These are phyloP conservation scores for Polymixis lichenea DNA, from an alignment of 2,888 invertebrate species.

Conservation along the genomic window DNA sequence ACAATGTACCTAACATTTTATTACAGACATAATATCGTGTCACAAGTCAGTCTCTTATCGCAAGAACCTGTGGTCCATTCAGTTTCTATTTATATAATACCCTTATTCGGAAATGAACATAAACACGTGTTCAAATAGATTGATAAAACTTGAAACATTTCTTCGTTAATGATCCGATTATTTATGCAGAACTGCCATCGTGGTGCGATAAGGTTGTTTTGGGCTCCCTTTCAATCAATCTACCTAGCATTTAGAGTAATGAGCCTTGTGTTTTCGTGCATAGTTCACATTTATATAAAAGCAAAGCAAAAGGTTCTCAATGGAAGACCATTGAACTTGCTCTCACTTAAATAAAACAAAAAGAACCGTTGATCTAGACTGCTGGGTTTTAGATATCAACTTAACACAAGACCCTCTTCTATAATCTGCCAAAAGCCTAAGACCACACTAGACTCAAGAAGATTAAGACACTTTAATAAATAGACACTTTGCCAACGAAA, in stretches of 20 bases:
- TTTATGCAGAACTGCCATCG: not conserved
- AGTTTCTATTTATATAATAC: slow-evolving; percentile 3
- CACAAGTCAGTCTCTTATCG: slow-evolving; percentile 41
- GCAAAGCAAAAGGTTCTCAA: not conserved
- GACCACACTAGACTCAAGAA: slow-evolving; percentile 32
- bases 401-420: not conserved
- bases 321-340: not conserved
- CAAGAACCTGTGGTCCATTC: slow-evolving; percentile 34
- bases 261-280: not conserved
- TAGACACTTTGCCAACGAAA: slow-evolving; percentile 41
- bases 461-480: slow-evolving; percentile 45
- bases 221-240: not conserved
- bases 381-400: not conserved
- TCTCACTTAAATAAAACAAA: not conserved
- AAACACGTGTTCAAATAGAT: slow-evolving; percentile 36
- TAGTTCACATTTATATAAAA: not conserved
- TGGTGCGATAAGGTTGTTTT: not conserved
- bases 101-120: slow-evolving; percentile 32
- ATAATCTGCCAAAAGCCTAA: slow-evolving; percentile 13
- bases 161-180: not conserved
- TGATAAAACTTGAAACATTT: slow-evolving; percentile 1
- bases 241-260: not conserved
- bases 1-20: not conserved
- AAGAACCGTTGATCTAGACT: not conserved
- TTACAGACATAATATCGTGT: slow-evolving; percentile 16